Evolutionary conservation across 2,888 invertebrate genomes (phyloP).

Genomic region (Chrysomela aeneicollis): DNA sequence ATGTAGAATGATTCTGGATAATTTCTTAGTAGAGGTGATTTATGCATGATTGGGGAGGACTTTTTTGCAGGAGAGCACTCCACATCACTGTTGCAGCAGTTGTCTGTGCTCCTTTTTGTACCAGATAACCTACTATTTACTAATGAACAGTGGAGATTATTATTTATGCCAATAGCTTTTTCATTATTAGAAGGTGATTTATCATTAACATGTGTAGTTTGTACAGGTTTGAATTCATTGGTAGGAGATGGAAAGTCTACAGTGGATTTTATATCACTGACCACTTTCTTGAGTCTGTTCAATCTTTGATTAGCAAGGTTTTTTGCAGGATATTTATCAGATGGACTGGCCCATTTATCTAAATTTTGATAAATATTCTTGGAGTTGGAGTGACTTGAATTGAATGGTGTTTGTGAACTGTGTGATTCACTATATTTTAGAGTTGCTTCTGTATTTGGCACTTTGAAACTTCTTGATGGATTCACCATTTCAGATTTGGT

Average conservation of each 20-base stretch:
- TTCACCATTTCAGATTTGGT: not conserved
- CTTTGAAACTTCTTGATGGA: not conserved
- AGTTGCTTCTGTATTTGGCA: not conserved
- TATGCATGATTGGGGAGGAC: not conserved
- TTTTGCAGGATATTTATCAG: constrained; percentile 19
- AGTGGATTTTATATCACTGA: constrained; percentile 3
- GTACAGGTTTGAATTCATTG: not conserved
- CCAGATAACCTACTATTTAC: not conserved
- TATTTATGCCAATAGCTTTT: not conserved
- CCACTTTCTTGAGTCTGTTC: constrained; percentile 35
- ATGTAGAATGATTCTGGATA: not conserved
- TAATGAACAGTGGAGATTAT: not conserved
- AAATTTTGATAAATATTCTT: constrained; percentile 20
- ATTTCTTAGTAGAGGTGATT: not conserved
- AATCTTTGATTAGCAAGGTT: constrained; percentile 39
- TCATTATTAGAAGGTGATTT: not conserved
- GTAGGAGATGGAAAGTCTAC: not conserved
- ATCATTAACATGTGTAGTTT: not conserved
- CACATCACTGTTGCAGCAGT: not conserved
- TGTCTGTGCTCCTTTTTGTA: not conserved
- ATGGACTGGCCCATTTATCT: constrained; percentile 15
- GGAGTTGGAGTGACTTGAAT: not conserved
- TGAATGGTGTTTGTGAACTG: not conserved
- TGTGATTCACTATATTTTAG: too few relatives aligned
- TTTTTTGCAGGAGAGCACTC: not conserved